These are phyloP conservation scores for Taenioides sp. DNA, from an alignment of 2,797 vertebrate genomes.

Conservation along the genomic window DNA sequence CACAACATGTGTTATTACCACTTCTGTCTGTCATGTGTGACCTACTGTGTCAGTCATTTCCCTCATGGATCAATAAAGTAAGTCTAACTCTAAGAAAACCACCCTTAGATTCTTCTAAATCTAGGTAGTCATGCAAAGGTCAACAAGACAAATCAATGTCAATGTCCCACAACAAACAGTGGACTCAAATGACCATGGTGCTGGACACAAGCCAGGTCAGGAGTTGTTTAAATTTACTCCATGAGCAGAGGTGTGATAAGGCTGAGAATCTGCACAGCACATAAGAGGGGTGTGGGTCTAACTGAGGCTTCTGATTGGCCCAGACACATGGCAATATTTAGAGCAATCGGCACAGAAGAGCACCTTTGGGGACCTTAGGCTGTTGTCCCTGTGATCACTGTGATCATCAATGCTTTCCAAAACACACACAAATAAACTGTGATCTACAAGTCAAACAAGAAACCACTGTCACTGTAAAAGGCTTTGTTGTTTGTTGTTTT, in stretches of 20 bases:
- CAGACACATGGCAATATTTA: slow-evolving; percentile 52
- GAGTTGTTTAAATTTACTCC: slow-evolving; percentile 5
- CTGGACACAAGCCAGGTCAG: slow-evolving; percentile 25
- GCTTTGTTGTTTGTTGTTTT: background rate
- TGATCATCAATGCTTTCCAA: slow-evolving; percentile 20
- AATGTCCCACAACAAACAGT: slow-evolving; percentile 12
- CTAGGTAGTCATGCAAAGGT: background rate
- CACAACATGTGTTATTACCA: no score
- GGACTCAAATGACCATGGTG: slow-evolving; percentile 15
- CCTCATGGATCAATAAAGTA: no score
- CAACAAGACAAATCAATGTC: background rate
- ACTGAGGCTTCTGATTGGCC: slow-evolving; percentile 61
- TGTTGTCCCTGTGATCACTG: no score
- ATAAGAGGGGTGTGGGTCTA: slow-evolving; percentile 51
- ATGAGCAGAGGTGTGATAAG: background rate
- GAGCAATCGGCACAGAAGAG: slow-evolving; percentile 39
- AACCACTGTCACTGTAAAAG: background rate
- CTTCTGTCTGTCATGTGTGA: no score
- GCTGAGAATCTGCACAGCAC: slow-evolving; percentile 15
- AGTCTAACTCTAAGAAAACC: no score
- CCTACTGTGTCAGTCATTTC: no score
- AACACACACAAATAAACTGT: slow-evolving; percentile 12
- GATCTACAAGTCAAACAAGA: background rate
- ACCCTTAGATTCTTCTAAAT: background rate
- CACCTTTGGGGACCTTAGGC: no score